Evolutionary conservation across 2,797 vertebrate genomes (phyloP), one percentile per base, ranked within the genome.

Genomic region (Hyperoplus immaculatus): DNA sequence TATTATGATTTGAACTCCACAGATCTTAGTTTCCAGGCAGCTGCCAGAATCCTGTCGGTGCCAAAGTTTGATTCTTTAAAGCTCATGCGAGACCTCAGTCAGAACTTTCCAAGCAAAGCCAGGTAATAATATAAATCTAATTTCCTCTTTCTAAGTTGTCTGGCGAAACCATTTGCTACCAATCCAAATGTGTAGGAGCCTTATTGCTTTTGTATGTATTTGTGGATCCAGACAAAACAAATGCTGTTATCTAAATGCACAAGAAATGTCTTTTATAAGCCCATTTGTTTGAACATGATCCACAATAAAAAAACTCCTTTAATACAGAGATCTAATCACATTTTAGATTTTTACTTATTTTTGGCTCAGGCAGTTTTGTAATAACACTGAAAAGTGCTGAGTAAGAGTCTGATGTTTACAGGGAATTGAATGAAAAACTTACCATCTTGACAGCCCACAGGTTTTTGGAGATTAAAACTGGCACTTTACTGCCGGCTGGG

Each of bases 21-120:
- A 99, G 98, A 99, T 95, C 92, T 99, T 65, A 98, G 98, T 95
- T 97, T 98, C 89, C 97, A 99, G 93, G 97, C 98, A 84, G 97
- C 97, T 81, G 92, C 96, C 88, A 96, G 86, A 85, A 96, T 99
- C 92, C 83, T 95, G 90, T 96, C 97, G 11, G 82, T 93, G 41
- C 96, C 97, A 76, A 96, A 95, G 92, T 97, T 97, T 91, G 97
- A 97, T 85, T 94, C 96, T 80, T 94, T 99, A 85, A 98, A 98
- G 87, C 82, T 98, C 77, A 95, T 99, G 96, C 96, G 93, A 90
- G 98, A 99, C 72, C 94, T 98, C 69, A 96, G 98, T 88, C 98
- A 99, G 91, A 97, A 99, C 92, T 99, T 99, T 82, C 98, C 98
- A 56, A 90, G 96, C 83, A 98, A 96, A 96, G 98, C 98, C 89